Base-by-base conservation (phyloP, 92 coral and sea anemone species). In the Parazoanthus darwini region DNA sequence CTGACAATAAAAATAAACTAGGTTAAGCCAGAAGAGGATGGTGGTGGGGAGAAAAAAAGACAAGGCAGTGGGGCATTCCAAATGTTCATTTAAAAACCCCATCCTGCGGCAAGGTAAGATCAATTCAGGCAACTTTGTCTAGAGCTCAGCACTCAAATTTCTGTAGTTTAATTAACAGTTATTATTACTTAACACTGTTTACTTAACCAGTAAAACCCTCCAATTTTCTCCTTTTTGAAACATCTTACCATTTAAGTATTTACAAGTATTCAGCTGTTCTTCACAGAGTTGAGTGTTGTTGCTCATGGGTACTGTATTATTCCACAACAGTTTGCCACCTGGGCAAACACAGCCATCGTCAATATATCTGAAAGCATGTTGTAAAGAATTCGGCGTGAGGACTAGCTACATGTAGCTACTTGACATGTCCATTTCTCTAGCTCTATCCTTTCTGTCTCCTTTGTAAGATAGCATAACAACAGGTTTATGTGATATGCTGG, bases 251-350 rank as follows among this genome's bases (percentile, higher is more conserved):
- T 95, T 95, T 36, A 91, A 86, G 8, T 81, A 70, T 66, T 81
- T 59, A 59, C 98, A 95, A 59, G 93, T 82, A 71, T 86, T 72
- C 58, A 70, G 43, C 68, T 93, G 96, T 13, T 82, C 91, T 18
- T 82, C 38, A 85, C 98, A 95, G 80, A 68, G 74, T 46, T 42
- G 76, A 87, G 91, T 76, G 25, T 65, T 33, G 2, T 75, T 88
- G 59, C 18, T 46, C 36, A 50, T 42, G 26, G 58, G 48, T 70
- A 23, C 3, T 29, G 90, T 72, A 50, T 42, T 23, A 20, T 88
- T 90, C 98, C 98, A 95, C 36, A 95, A 63, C 70, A 46, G 25
- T 71, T 86, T 88, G 4, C 96, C 90, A 44, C 98, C 96, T 22
- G 96, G 94, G 26, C 98, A 95, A 37, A 80, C 71, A 29, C 98